These are phyloP conservation scores for Diplosoma virens DNA, from an alignment of 23 tunicate species.

Conservation along the genomic window DNA sequence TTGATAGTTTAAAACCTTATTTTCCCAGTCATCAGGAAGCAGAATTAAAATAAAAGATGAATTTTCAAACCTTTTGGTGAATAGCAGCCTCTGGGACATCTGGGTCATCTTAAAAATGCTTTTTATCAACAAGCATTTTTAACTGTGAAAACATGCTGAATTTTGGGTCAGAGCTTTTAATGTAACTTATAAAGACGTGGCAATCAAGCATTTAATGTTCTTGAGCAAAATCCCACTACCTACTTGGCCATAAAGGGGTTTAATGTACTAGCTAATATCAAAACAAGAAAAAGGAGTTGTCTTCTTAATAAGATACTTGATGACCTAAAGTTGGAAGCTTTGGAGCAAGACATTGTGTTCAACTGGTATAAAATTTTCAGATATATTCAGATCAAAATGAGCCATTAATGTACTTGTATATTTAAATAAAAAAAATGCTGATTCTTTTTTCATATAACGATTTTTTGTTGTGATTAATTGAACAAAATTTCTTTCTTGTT, in stretches of 20 bases:
- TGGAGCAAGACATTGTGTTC: no score
- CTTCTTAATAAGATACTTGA: conserved; percentile 57
- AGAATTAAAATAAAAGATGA: conserved; percentile 44
- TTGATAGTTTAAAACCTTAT: conserved; percentile 31
- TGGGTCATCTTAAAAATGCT: conserved; percentile 29
- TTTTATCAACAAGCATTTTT: conserved; percentile 30
- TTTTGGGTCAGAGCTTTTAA: conserved; percentile 34
- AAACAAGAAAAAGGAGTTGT: conserved; percentile 62
- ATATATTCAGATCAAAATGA: no score
- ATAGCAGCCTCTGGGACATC: conserved; percentile 59
- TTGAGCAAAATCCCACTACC: conserved; percentile 46
- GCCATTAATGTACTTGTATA: no score
- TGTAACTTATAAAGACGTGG: conserved; percentile 36
- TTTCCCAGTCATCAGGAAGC: conserved; percentile 30
- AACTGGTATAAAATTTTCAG: no score
- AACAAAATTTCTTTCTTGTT: no score
- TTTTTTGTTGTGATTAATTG: no score
- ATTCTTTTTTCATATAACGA: no score
- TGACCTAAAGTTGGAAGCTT: no score
- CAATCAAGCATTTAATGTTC: conserved; percentile 47
- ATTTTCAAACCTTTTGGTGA: conserved; percentile 44
- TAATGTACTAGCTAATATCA: conserved; percentile 48
- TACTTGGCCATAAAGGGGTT: conserved; percentile 60
- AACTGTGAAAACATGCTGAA: conserved; percentile 49
- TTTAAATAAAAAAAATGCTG: no score